Conservation (phyloP, 2,113 vertebrate genomes). For the Pachyramphus minor region DNA sequence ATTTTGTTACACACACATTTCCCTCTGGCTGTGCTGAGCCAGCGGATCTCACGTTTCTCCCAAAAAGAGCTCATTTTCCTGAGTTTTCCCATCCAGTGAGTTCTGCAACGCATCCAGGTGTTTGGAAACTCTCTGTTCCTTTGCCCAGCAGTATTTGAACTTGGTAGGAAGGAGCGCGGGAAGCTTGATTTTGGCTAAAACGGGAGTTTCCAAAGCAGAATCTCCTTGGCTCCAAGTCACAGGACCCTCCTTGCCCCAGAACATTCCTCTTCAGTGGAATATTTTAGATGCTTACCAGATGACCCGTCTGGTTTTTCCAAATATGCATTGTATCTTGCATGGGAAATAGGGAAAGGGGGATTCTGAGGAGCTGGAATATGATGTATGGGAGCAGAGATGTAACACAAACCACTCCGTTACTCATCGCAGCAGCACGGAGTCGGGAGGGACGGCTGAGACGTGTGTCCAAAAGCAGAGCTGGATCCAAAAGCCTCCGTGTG, state of each 20-base stretch:
- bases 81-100: rapidly evolving
- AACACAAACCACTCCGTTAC: neutral
- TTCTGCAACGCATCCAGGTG: neutral
- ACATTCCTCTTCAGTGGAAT: neutral
- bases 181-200: neutral
- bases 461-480: neutral
- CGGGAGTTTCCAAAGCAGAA: neutral
- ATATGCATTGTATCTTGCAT: neutral
- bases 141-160: rapidly evolving
- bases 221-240: rapidly evolving
- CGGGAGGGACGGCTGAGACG: rapidly evolving
- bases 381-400: neutral
- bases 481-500: neutral
- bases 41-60: rapidly evolving
- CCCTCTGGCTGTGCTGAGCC: neutral
- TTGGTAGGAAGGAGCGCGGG: rapidly evolving
- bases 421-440: neutral
- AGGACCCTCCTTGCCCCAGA: neutral
- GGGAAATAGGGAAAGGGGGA: neutral
- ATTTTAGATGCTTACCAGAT: neutral
- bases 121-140: neutral
- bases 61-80: neutral
- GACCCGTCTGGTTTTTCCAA: neutral
- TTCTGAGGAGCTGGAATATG: neutral
- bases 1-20: neutral